These are phyloP conservation scores for Myxocyprinus asiaticus DNA, from an alignment of 2,113 vertebrate species.

Conservation along the genomic window DNA sequence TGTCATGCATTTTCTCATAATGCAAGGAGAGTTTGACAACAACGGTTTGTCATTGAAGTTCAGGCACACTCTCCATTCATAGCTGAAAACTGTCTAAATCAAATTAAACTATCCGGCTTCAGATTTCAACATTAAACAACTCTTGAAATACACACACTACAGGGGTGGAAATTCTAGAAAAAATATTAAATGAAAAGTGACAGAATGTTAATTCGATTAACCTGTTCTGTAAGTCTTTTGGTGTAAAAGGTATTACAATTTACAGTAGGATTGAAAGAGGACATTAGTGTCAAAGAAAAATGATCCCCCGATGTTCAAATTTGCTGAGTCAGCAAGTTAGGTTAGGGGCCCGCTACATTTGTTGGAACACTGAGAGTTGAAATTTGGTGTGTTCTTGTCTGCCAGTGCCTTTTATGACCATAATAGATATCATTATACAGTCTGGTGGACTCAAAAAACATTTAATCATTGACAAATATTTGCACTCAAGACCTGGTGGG, in stretches of 20 bases:
- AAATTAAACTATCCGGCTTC: background rate
- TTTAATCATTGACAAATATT: background rate
- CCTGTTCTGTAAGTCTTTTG: too few relatives aligned
- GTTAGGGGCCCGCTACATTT: background rate
- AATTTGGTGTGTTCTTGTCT: background rate
- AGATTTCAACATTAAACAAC: background rate
- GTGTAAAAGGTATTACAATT: background rate
- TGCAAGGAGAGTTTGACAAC: background rate
- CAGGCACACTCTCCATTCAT: background rate
- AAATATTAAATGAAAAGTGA: background rate
- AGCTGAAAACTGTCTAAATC: background rate
- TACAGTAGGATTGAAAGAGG: background rate
- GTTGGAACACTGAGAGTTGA: background rate
- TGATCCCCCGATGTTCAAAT: background rate
- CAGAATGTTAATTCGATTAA: background rate
- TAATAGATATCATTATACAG: background rate
- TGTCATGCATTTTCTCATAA: background rate
- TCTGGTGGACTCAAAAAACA: background rate
- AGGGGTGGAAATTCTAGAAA: background rate
- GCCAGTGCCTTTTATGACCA: background rate
- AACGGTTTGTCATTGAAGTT: background rate
- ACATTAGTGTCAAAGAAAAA: background rate
- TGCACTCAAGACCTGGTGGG: background rate
- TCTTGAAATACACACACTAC: background rate
- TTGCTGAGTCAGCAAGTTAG: conserved; percentile 10